These are phyloP conservation scores for Oncorhynchus mykiss DNA, from an alignment of 2,113 vertebrate genomes.

Conservation along the genomic window DNA sequence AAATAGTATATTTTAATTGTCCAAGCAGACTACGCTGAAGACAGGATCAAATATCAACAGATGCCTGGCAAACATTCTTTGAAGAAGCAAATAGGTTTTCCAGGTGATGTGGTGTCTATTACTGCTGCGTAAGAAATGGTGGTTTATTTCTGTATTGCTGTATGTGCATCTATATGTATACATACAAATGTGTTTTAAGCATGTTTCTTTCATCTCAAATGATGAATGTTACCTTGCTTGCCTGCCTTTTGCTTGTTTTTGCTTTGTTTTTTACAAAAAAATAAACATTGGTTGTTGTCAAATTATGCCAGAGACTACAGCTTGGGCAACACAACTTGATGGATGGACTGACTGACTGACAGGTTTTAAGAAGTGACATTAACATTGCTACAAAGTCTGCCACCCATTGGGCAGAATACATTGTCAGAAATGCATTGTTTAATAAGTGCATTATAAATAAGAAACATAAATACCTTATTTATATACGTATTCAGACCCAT, in stretches of 20 bases:
- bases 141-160: conserved; percentile 15
- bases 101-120: conserved; percentile 9
- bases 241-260: not conserved
- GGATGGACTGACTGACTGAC: conserved; percentile 9
- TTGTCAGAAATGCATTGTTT: conserved; percentile 33
- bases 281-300: conserved; percentile 24
- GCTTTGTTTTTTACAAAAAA: not conserved
- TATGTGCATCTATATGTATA: conserved; percentile 18
- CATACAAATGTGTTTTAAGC: not conserved
- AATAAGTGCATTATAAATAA: too few relatives aligned
- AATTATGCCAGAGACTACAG: not conserved
- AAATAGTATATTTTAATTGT: conserved; percentile 18
- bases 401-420: conserved; percentile 20
- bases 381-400: conserved; percentile 27
- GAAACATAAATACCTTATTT: too few relatives aligned
- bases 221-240: not conserved
- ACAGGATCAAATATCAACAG: conserved; percentile 21
- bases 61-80: conserved; percentile 19
- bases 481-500: too few relatives aligned
- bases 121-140: not conserved
- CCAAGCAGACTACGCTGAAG: not conserved
- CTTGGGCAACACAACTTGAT: conserved; percentile 24
- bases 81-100: conserved; percentile 24
- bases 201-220: conserved; percentile 2
- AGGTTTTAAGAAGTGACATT: conserved; percentile 35